phyloP scores from a whole-genome alignment of 2,113 vertebrate genomes.

The Oryzias curvinotus region DNA sequence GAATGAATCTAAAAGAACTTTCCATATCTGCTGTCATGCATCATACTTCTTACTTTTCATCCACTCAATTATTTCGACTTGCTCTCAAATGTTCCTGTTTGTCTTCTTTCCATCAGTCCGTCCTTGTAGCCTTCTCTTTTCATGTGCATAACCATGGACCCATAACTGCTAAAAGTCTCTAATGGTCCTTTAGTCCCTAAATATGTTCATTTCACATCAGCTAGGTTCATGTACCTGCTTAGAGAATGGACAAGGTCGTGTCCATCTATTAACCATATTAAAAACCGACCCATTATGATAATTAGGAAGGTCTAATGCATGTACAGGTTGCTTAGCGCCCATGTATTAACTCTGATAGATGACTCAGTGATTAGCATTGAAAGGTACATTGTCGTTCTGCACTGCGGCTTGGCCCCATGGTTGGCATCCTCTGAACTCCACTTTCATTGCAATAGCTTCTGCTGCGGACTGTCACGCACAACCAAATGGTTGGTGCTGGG shows the following conservation, averaged over 20 bases:
- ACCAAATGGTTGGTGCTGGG: conserved; percentile 47
- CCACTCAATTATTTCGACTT: conserved; percentile 26
- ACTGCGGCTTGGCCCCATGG: conserved; percentile 38
- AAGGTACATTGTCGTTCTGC: conserved; percentile 63
- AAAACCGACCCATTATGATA: conserved; percentile 81
- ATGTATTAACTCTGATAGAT: conserved; percentile 80
- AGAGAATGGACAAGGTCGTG: conserved; percentile 81
- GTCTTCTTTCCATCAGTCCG: conserved; percentile 41
- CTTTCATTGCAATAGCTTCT: conserved; percentile 55
- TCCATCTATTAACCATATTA: conserved; percentile 82
- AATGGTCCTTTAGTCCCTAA: conserved; percentile 73
- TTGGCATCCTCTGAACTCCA: conserved; percentile 44
- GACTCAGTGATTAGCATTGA: conserved; percentile 72
- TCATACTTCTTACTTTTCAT: conserved; percentile 38
- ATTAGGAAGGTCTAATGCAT: conserved; percentile 79
- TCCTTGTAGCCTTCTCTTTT: conserved; percentile 33
- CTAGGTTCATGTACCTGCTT: conserved; percentile 69
- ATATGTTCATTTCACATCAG: conserved; percentile 72
- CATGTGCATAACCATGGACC: conserved; percentile 57
- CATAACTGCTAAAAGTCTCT: conserved; percentile 61
- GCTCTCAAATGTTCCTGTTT: conserved; percentile 45
- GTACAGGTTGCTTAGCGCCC: conserved; percentile 77
- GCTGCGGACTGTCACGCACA: conserved; percentile 45
- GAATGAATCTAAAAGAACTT: conserved; percentile 55
- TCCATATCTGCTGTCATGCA: conserved; percentile 37